Base-by-base conservation (phyloP, 2,113 vertebrate genomes). In the Sardina pilchardus region DNA sequence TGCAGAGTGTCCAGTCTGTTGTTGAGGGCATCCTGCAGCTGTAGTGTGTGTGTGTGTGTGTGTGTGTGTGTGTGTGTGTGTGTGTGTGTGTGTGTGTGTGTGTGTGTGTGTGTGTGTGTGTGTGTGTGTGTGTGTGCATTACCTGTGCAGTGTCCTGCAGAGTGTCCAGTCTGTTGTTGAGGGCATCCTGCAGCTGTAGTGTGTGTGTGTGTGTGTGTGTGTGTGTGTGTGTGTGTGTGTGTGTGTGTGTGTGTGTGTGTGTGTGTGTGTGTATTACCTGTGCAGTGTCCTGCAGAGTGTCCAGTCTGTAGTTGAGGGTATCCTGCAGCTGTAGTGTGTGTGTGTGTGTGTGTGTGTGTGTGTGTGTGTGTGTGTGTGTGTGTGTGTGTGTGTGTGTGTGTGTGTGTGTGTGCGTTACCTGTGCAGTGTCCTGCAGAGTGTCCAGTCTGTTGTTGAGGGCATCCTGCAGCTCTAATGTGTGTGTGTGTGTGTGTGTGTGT, bases 101-200 rank as follows among this genome's bases (percentile, higher is more conserved):
- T 9, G 45, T 8, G 53, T 45, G 12, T 80, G 7, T 63, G 34
- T 34, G n/a, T 67, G 59, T 67, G 59, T 67, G 59, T 26, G 24
- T n/a, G 59, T n/a, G 59, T n/a, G 59, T 34, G 36, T 30, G 59
- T 8, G 59, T 19, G 81, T 59, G 9, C 0, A 84, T 88, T 94
- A 99, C 98, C 96, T 99, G 98, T 17, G 97, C 96, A 47, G 98
- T 98, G 91, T 99, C 98, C 84, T 98, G 97, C 83, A 99, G 94
- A 89, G 87, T 97, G 92, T 97, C 97, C 36, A 99, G 89, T 26
- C 94, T 96, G 4, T 86, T 89, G 93, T 90, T 96, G 92, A 97
- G 94, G 12, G 89, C 80, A 87, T 99, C 97, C 87, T 96, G 96
- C 83, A 99, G 91, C 86, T 97, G 96, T 85, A 97, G 97, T 0